A percentile compares a stretch with the other conserved stretches of the same genome.
Evolutionary conservation across 1,140 invertebrate genomes (phyloP).

Genomic region (Drosophila mayri): DNA sequence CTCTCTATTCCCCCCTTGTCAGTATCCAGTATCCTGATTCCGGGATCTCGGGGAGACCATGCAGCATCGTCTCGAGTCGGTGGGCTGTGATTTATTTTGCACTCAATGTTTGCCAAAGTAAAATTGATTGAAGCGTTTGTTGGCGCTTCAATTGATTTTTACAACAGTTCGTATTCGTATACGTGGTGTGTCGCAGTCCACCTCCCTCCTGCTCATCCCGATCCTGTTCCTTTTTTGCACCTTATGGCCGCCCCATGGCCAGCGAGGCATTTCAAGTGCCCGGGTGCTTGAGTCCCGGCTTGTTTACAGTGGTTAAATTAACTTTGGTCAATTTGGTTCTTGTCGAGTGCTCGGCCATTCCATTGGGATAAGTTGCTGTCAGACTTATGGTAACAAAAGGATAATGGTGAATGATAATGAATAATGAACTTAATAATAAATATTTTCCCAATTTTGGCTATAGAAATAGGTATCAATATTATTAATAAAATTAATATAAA

Average conservation of each 20-base stretch:
- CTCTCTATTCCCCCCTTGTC: neutral
- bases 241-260: constrained; percentile 27
- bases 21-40: constrained; percentile 3
- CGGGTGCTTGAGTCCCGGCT: constrained; percentile 37
- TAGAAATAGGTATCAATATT: neutral
- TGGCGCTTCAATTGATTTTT: constrained; percentile 78
- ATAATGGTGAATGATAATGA: too few relatives aligned
- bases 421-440: too few relatives aligned
- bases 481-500: neutral
- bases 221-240: constrained; percentile 15
- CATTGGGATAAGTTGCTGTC: constrained; percentile 31
- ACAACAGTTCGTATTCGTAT: constrained; percentile 36
- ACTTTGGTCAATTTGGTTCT: constrained; percentile 81
- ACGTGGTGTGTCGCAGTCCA: constrained; percentile 4
- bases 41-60: constrained; percentile 19
- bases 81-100: constrained; percentile 81
- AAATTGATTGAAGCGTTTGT: constrained; percentile 84
- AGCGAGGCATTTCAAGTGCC: constrained; percentile 42
- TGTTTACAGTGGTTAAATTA: constrained; percentile 82
- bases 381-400: constrained; percentile 1
- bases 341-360: constrained; percentile 55
- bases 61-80: constrained; percentile 47
- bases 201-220: neutral
- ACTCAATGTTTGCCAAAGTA: constrained; percentile 83
- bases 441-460: too few relatives aligned